These are phyloP conservation scores for Archilochus colubris DNA, from an alignment of 2,113 vertebrate genomes.

Conservation along the genomic window DNA sequence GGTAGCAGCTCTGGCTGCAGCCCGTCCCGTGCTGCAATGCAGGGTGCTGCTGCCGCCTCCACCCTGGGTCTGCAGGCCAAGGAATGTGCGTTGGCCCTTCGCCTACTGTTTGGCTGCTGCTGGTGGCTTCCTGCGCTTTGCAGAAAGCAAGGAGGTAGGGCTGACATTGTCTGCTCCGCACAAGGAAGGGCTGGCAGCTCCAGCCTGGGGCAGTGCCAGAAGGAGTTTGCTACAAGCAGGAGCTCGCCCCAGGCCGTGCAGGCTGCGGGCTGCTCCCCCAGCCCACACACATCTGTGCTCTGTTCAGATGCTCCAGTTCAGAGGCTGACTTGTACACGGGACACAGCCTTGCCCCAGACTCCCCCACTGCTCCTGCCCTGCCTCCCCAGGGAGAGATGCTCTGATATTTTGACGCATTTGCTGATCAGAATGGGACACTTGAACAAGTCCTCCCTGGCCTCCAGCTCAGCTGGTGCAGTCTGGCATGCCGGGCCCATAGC, in stretches of 20 bases:
- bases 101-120: background rate
- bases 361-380: background rate
- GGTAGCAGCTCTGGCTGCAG: background rate
- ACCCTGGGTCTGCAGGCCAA: background rate
- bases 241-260: fast-evolving
- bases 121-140: background rate
- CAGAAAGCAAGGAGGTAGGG: background rate
- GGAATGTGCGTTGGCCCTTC: slow-evolving; percentile 29
- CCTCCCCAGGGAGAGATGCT: background rate
- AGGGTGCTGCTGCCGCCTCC: background rate
- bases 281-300: background rate
- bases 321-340: background rate
- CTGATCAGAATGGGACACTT: background rate
- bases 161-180: background rate
- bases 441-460: background rate
- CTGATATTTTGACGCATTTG: background rate
- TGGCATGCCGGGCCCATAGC: background rate
- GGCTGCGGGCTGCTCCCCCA: background rate
- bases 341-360: background rate
- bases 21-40: background rate
- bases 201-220: background rate
- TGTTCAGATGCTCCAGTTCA: background rate
- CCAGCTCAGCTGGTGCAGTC: background rate
- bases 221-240: background rate
- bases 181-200: background rate